Evolutionary conservation across 2,888 invertebrate species (phyloP).

Genomic region (Tipula lateralis): DNA sequence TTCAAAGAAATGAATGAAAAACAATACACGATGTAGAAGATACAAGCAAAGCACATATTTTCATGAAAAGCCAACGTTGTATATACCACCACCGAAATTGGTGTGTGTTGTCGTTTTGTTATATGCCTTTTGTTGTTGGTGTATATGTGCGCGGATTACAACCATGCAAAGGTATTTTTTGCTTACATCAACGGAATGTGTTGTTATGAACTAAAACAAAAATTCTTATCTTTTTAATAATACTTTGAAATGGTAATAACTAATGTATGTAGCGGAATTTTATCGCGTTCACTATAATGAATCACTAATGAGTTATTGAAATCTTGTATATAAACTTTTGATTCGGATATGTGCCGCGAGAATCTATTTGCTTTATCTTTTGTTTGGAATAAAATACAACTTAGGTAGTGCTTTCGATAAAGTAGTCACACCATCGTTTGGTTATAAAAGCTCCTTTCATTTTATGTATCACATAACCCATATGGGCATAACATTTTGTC

Average conservation of each 20-base stretch:
- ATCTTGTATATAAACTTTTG: neutral
- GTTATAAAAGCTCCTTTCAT: too few relatives aligned
- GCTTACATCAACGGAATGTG: neutral
- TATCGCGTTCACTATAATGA: neutral
- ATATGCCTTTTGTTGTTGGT: neutral
- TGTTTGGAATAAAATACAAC: too few relatives aligned
- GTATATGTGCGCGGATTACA: neutral
- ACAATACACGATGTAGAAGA: neutral
- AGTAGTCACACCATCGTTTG: too few relatives aligned
- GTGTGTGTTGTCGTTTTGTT: neutral
- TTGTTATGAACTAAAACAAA: neutral
- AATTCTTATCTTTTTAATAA: neutral
- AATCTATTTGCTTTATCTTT: too few relatives aligned
- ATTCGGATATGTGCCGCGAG: too few relatives aligned
- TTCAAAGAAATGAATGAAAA: constrained; percentile 9
- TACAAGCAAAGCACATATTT: neutral
- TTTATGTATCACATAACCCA: too few relatives aligned
- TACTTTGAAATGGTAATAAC: neutral
- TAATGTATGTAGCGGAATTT: neutral
- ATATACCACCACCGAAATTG: neutral
- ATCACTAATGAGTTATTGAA: neutral
- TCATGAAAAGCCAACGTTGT: neutral
- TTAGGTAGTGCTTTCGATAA: too few relatives aligned
- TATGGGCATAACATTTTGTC: too few relatives aligned
- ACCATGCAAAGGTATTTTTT: neutral